These are phyloP conservation scores for Eupeodes luniger DNA, from an alignment of 2,888 invertebrate species.

Conservation along the genomic window DNA sequence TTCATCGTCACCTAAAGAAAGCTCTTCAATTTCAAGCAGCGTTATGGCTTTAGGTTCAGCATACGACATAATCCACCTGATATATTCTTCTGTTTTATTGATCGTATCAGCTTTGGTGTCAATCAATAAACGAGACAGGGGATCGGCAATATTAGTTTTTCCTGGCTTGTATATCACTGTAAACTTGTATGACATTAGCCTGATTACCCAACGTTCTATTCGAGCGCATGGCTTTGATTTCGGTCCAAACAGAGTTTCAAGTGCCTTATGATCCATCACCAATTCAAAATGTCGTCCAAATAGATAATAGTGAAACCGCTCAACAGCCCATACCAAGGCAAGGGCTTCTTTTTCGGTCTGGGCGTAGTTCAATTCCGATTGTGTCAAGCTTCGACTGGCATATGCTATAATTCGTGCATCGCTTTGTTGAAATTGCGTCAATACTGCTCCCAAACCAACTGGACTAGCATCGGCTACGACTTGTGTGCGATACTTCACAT, in stretches of 20 bases:
- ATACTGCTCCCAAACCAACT: slow-evolving; percentile 79
- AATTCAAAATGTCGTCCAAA: background rate
- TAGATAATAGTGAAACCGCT: background rate
- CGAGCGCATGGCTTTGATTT: slow-evolving; percentile 3
- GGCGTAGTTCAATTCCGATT: background rate
- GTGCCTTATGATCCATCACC: background rate
- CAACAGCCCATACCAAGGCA: background rate
- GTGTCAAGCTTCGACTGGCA: background rate
- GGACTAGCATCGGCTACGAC: slow-evolving; percentile 81
- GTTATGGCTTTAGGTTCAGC: slow-evolving; percentile 14
- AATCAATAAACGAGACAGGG: background rate
- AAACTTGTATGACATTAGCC: background rate
- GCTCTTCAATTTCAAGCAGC: slow-evolving; percentile 11
- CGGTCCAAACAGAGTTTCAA: background rate
- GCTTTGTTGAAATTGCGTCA: slow-evolving; percentile 48
- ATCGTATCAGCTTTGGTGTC: background rate
- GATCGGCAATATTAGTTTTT: no score
- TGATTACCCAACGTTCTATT: slow-evolving; percentile 1
- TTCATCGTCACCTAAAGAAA: slow-evolving; percentile 2
- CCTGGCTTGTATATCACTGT: background rate
- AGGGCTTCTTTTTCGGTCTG: slow-evolving; percentile 13
- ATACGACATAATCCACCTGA: background rate
- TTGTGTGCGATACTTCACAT: slow-evolving; percentile 78
- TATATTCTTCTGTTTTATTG: slow-evolving; percentile 11
- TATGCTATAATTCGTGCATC: slow-evolving; percentile 12